These are phyloP conservation scores for Orchesellides sinensis DNA, from an alignment of 2,888 invertebrate species.

Conservation along the genomic window DNA sequence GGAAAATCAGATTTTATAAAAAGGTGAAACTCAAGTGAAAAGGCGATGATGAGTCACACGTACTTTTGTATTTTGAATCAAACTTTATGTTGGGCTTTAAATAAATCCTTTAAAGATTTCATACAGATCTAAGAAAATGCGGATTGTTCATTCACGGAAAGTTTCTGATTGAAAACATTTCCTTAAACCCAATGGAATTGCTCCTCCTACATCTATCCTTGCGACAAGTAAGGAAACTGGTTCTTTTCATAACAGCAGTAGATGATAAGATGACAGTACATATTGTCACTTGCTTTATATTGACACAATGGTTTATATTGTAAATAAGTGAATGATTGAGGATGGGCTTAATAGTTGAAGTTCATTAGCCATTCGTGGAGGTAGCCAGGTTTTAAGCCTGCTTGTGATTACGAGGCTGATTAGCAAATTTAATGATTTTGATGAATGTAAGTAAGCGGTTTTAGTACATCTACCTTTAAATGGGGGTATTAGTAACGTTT, in stretches of 20 bases:
- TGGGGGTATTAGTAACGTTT: too few species aligned
- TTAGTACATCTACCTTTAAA: too few species aligned
- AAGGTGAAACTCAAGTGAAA: not conserved
- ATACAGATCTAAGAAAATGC: too few species aligned
- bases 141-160: too few species aligned
- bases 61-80: too few species aligned
- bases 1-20: not conserved
- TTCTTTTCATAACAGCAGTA: conserved; percentile 51
- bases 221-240: conserved; percentile 59
- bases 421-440: too few species aligned
- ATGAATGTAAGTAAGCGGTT: too few species aligned
- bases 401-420: too few species aligned
- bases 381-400: conserved; percentile 24
- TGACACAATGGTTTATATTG: not conserved
- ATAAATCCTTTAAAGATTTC: too few species aligned
- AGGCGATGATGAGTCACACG: not conserved
- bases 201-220: not conserved
- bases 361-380: not conserved
- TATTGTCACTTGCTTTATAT: conserved; percentile 53
- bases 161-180: too few species aligned
- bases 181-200: not conserved
- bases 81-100: too few species aligned
- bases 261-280: conserved; percentile 65
- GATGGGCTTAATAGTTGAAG: not conserved
- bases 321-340: too few species aligned